Conservation (phyloP, 2,888 invertebrate species). For the Oscheius onirici region DNA sequence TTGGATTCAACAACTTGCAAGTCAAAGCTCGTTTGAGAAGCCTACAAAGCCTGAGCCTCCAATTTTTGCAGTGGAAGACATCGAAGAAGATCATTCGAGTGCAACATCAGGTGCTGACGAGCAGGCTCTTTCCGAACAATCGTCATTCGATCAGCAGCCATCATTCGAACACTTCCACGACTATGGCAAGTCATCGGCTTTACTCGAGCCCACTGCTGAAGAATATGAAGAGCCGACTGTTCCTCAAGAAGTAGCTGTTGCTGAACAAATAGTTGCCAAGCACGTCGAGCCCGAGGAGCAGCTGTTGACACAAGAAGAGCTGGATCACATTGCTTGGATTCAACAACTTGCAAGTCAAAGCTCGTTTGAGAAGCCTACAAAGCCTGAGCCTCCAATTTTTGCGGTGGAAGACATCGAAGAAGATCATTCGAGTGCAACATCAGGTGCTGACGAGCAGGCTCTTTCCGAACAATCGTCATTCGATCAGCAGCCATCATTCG, state of each 20-base stretch:
- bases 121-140: not conserved
- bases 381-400: no score
- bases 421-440: no score
- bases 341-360: no score
- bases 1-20: constrained; percentile 38
- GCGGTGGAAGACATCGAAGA: no score
- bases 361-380: no score
- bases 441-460: no score
- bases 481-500: no score
- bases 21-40: constrained; percentile 40
- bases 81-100: not conserved
- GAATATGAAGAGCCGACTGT: not conserved
- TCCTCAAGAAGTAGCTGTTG: not conserved
- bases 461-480: no score
- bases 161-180: constrained; percentile 29
- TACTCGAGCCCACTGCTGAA: not conserved
- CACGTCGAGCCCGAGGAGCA: not conserved
- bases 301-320: constrained; percentile 40
- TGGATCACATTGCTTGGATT: constrained; percentile 41
- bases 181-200: constrained; percentile 33
- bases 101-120: not conserved
- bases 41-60: not conserved
- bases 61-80: not conserved
- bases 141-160: not conserved
- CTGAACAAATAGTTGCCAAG: not conserved